phyloP scores from a whole-genome alignment of 1,140 invertebrate species.

The Bacillus rossius region DNA sequence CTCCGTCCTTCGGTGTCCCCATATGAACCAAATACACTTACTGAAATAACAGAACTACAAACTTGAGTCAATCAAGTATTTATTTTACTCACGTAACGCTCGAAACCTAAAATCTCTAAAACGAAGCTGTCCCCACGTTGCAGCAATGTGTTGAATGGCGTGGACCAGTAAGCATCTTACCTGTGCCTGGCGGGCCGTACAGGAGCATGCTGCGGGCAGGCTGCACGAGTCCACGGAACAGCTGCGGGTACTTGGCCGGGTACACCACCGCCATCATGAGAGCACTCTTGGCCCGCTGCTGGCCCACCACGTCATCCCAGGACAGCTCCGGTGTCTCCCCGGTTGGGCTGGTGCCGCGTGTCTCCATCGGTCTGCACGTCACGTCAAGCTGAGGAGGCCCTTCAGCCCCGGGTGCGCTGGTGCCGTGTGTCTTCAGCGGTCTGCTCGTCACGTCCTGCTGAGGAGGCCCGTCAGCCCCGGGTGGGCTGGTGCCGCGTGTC shows the following conservation, averaged over 20 bases:
- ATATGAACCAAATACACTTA: no score
- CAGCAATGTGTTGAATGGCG: no score
- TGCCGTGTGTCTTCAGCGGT: no score
- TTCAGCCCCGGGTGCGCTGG: no score
- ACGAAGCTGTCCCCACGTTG: no score
- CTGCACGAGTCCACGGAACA: slow-evolving; percentile 71
- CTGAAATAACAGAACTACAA: background rate
- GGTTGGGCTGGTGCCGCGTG: slow-evolving; percentile 30
- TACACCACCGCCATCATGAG: slow-evolving; percentile 89
- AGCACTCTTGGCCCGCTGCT: slow-evolving; percentile 71
- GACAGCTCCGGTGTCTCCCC: slow-evolving; percentile 49
- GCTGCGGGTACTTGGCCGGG: slow-evolving; percentile 75
- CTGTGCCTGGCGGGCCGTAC: slow-evolving; percentile 90
- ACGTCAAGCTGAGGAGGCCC: slow-evolving; percentile 47
- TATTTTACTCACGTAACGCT: background rate
- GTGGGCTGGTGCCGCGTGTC: no score
- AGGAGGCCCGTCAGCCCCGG: no score
- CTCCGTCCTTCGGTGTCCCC: no score
- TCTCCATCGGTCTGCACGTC: slow-evolving; percentile 40
- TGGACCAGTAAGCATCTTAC: background rate
- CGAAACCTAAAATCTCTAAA: no score
- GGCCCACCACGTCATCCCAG: slow-evolving; percentile 59
- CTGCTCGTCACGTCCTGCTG: no score
- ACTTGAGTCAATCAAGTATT: background rate
- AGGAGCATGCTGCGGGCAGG: slow-evolving; percentile 83